These are phyloP conservation scores for Trematomus bernacchii DNA, from an alignment of 2,797 vertebrate genomes.

Conservation along the genomic window DNA sequence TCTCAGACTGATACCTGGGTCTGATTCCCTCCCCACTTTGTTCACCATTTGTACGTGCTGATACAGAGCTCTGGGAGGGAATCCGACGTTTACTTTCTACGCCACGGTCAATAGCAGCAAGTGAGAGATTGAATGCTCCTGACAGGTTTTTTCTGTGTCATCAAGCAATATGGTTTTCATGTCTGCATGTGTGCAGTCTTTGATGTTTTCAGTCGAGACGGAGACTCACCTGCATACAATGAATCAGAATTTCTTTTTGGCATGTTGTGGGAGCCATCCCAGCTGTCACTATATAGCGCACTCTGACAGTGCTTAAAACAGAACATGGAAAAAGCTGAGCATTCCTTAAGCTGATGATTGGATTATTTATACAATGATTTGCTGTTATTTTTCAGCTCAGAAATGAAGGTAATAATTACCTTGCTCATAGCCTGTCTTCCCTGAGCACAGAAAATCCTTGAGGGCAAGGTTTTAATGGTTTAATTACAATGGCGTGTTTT, in stretches of 20 bases:
- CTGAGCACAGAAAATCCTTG: conserved; percentile 74
- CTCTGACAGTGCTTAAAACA: conserved; percentile 14
- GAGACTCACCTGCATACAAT: conserved; percentile 69
- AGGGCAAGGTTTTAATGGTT: conserved; percentile 78
- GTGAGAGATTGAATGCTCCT: conserved; percentile 56
- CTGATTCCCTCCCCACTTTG: conserved; percentile 64
- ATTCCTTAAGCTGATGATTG: conserved; percentile 55
- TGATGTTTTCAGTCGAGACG: conserved; percentile 58
- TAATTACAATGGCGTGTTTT: conserved; percentile 78
- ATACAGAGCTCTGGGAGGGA: conserved; percentile 56
- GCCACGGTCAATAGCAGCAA: conserved; percentile 42
- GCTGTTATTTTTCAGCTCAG: conserved; percentile 58
- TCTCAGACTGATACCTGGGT: conserved; percentile 58
- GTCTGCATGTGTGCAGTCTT: conserved; percentile 57
- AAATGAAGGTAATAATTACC: conserved; percentile 75
- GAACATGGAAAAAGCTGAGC: conserved; percentile 39
- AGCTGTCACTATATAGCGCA: conserved; percentile 23
- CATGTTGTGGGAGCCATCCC: conserved; percentile 34
- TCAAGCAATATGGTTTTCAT: conserved; percentile 50
- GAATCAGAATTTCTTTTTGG: conserved; percentile 56
- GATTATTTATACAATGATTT: conserved; percentile 70
- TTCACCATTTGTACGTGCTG: conserved; percentile 59
- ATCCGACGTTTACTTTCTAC: conserved; percentile 65
- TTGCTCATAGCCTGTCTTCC: conserved; percentile 60
- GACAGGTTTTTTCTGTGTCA: conserved; percentile 64